Evolutionary conservation across 2,113 vertebrate species (phyloP).

Genomic region (Lates calcarifer): DNA sequence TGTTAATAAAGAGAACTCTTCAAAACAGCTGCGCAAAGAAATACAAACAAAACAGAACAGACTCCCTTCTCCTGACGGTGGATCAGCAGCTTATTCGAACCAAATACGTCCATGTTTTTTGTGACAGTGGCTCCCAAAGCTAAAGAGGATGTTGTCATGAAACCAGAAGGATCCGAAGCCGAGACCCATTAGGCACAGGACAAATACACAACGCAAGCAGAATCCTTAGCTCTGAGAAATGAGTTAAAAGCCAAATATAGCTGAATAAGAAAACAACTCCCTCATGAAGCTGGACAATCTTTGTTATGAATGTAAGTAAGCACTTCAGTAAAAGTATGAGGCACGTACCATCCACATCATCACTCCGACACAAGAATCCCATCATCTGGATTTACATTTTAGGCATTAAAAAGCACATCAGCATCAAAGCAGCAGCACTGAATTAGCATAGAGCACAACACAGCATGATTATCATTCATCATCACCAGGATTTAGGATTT

Average conservation of each 20-base stretch:
- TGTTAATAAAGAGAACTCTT: constrained; percentile 70
- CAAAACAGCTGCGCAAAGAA: constrained; percentile 67
- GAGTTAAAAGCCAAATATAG: constrained; percentile 30
- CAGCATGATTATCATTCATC: constrained; percentile 65
- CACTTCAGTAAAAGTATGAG: constrained; percentile 12
- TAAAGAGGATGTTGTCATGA: constrained; percentile 6
- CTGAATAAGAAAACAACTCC: constrained; percentile 1
- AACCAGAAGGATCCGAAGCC: constrained; percentile 14
- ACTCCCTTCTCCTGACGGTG: constrained; percentile 11
- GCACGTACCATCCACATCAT: constrained; percentile 4
- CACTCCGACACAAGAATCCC: not conserved
- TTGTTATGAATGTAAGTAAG: constrained; percentile 8
- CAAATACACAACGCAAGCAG: constrained; percentile 20
- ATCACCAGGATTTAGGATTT: constrained; percentile 59
- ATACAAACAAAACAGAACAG: constrained; percentile 42
- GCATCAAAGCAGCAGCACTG: constrained; percentile 71
- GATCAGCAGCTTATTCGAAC: constrained; percentile 29
- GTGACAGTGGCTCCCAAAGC: constrained; percentile 2
- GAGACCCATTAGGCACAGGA: not conserved
- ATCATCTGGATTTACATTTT: constrained; percentile 52
- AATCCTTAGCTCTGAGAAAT: constrained; percentile 7
- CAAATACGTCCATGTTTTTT: constrained; percentile 27
- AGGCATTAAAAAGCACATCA: constrained; percentile 61
- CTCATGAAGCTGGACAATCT: not conserved
- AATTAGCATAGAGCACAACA: constrained; percentile 71